These are phyloP conservation scores for Sesia apiformis DNA, from an alignment of 2,888 invertebrate genomes.

Conservation along the genomic window DNA sequence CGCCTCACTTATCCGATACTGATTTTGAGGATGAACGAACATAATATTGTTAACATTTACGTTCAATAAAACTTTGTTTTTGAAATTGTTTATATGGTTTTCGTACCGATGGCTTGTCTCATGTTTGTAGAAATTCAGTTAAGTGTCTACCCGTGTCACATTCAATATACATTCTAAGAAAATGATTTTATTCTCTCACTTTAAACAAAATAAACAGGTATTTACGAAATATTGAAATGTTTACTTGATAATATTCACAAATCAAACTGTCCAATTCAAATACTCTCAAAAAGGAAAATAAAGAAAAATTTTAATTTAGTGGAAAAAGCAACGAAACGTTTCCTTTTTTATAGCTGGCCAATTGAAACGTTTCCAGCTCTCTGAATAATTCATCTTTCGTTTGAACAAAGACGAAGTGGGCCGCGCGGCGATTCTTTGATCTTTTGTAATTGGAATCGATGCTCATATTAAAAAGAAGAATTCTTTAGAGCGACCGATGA, in stretches of 20 bases:
- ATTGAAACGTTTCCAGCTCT: constrained; percentile 75
- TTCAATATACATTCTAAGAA: no score
- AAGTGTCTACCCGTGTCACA: no score
- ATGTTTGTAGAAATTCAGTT: no score
- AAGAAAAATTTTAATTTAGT: constrained; percentile 70
- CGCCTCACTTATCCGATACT: neutral
- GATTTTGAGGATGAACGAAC: no score
- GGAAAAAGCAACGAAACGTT: constrained; percentile 72
- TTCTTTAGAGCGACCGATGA: constrained; percentile 62
- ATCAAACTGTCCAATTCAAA: constrained; percentile 32
- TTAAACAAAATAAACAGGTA: no score
- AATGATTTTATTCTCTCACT: no score
- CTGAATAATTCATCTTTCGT: constrained; percentile 75
- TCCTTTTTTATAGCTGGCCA: constrained; percentile 73
- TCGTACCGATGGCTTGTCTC: no score
- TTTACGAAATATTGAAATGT: no score
- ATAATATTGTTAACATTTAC: no score
- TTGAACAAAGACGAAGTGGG: constrained; percentile 75
- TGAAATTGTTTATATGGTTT: no score
- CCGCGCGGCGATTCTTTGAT: constrained; percentile 74
- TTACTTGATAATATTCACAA: constrained; percentile 9
- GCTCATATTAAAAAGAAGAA: constrained; percentile 74
- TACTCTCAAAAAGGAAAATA: constrained; percentile 54
- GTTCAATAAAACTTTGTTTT: no score
- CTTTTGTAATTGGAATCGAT: constrained; percentile 76